Conservation (phyloP, 2,113 vertebrate species). For the Embiotoca jacksoni region DNA sequence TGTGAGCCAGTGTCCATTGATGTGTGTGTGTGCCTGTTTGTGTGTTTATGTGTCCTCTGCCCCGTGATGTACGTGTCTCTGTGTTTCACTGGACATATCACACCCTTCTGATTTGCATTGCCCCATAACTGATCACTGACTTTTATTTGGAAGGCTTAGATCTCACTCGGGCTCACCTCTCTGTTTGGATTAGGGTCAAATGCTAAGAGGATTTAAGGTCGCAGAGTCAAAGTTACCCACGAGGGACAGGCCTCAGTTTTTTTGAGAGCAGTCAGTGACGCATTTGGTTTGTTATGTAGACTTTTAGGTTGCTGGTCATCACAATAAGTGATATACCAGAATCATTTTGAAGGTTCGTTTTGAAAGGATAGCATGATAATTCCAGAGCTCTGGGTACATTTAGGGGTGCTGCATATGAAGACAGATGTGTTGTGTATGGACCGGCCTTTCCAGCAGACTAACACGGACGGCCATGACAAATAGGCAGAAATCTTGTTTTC, state of each 20-base stretch:
- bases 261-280: background rate
- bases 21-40: conserved; percentile 40
- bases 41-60: conserved; percentile 37
- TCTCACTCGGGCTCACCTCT: conserved; percentile 59
- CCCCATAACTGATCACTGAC: conserved; percentile 20
- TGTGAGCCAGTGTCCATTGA: conserved; percentile 26
- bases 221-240: conserved; percentile 70
- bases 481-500: background rate
- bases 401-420: background rate
- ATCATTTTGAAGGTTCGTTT: background rate
- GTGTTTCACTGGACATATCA: background rate
- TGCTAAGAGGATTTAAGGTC: conserved; percentile 77
- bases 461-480: no score
- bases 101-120: conserved; percentile 30
- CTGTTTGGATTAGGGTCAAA: conserved; percentile 79
- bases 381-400: background rate
- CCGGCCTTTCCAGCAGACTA: background rate
- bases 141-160: conserved; percentile 43
- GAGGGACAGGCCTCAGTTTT: conserved; percentile 25
- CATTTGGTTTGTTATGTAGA: background rate
- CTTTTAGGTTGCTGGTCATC: conserved; percentile 4
- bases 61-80: background rate
- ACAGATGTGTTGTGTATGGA: background rate
- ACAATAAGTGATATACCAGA: conserved; percentile 16
- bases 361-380: background rate